Base-by-base conservation (phyloP, 2,888 invertebrate genomes). In the Zele albiditarsus region DNA sequence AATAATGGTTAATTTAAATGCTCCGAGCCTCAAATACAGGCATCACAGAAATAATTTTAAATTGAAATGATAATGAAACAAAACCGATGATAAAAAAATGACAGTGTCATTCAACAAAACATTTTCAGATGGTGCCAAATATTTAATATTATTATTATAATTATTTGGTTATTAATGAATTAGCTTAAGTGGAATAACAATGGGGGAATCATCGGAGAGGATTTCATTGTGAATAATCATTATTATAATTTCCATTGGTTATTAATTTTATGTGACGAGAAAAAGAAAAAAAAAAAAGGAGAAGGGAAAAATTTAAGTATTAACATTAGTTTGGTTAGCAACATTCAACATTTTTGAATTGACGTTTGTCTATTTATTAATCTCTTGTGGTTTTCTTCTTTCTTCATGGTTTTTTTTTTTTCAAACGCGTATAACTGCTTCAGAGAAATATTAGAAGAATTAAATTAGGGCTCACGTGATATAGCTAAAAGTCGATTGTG, bases 401-500 rank as follows among this genome's bases (percentile, higher is more conserved):
- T 23, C 20, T 20, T 53, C 38, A 38, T 53, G 20, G 10, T 53
- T 53, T 20, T 53, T 20, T 46, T n/a, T 46, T 46, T 33, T 33
- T 10, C 16, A n/a, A 16, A 16, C 46, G 46, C 46, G 46, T 16
- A n/a, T 46, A n/a, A 46, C 16, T 46, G 46, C 16, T 46, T 46
- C n/a, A 8, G 10, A 53, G 3, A 20, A 42, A 53, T 53, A n/a
- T n/a, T 53, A 53, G 53, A 46, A 23, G 5, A 53, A 53, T n/a
- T 4, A 53, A 53, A 38, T 53, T 72, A 72, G 72, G 72, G 72
- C 42, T 57, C 6, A 53, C 53, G 53, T 53, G 20, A 20, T n/a
- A n/a, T 20, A 33, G 33, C 8, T 33, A 38, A 60, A 62, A 42
- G 33, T 62, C 62, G 25, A 60, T 68, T 68, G 16, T 46, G 27